Evolutionary conservation across 2,113 vertebrate genomes (phyloP).

Genomic region (Burhinus oedicnemus): DNA sequence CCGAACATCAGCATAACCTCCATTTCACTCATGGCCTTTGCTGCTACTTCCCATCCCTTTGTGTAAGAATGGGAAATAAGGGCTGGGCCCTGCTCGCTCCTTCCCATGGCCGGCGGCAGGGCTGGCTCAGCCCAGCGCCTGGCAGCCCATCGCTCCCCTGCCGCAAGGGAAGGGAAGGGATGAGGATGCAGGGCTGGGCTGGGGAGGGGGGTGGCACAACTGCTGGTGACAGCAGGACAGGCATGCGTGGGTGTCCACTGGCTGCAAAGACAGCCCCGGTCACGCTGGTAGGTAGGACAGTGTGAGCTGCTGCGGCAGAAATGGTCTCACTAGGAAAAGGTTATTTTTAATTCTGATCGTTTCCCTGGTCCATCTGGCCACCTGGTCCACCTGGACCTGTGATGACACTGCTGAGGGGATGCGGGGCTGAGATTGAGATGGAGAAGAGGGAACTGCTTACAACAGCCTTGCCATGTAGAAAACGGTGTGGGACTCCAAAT

Average conservation of each 20-base stretch:
- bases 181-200: background rate
- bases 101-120: background rate
- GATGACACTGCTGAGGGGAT: background rate
- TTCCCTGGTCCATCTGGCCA: background rate
- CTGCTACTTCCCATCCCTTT: background rate
- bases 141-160: fast-evolving
- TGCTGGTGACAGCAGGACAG: background rate
- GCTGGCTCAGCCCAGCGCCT: background rate
- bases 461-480: fast-evolving
- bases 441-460: background rate
- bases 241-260: background rate
- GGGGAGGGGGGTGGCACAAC: background rate
- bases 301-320: background rate
- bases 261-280: background rate
- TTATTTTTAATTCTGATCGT: background rate
- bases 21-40: background rate
- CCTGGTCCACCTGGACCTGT: background rate
- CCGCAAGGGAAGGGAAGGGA: background rate
- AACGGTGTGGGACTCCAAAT: background rate
- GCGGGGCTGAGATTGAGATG: background rate
- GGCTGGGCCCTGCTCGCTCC: background rate
- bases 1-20: background rate
- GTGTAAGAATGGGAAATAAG: background rate
- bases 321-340: background rate
- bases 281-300: background rate